Evolutionary conservation across 2,113 vertebrate genomes (phyloP), one percentile per base, ranked within the genome.

Genomic region (Coptodon rendalli): DNA sequence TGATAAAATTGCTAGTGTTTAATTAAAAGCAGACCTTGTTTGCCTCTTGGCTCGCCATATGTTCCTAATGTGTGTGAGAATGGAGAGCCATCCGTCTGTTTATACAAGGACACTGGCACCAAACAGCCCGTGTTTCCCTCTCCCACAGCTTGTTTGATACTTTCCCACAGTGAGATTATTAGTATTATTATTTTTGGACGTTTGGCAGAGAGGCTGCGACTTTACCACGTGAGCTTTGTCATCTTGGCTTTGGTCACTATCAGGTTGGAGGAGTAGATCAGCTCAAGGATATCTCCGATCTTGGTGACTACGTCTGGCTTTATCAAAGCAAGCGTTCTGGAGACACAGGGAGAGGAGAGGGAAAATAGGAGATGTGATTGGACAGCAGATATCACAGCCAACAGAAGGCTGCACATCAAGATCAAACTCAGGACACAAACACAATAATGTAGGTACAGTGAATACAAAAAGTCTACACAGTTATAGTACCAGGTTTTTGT

Each of bases 231-330:
- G 57, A 99, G 95, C n/a, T 88, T 92, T 86, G 97, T 97, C 98
- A 99, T 99, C 96, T 97, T 99, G 82, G 97, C 98, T 96, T 98
- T 99, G 80, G 98, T 99, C 96, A 99, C 97, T 71, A 97, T 97
- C 94, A 99, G 95, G 78, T 97, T 97, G 81, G 96, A 94, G 90
- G 97, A 96, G 93, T 96, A 95, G 84, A 99, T 97, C 31, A 95
- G 90, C 93, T 98, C 97, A 90, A 99, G 96, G 87, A 99, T 94
- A 84, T 98, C 97, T 83, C 98, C 99, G 10, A 97, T 93, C 94
- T 97, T 98, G 48, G 85, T 87, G 36, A 97, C 57, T 68, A 96
- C 97, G 88, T 97, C 97, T 82, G 98, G 98, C 92, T 99, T 99
- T 93, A 99, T 97, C 95, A 99, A 93, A 90, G 98, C 98, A 86